Evolutionary conservation across 92 coral and sea anemone species (phyloP), one percentile per base, ranked within the genome.

Genomic region (Blastomussa wellsi): DNA sequence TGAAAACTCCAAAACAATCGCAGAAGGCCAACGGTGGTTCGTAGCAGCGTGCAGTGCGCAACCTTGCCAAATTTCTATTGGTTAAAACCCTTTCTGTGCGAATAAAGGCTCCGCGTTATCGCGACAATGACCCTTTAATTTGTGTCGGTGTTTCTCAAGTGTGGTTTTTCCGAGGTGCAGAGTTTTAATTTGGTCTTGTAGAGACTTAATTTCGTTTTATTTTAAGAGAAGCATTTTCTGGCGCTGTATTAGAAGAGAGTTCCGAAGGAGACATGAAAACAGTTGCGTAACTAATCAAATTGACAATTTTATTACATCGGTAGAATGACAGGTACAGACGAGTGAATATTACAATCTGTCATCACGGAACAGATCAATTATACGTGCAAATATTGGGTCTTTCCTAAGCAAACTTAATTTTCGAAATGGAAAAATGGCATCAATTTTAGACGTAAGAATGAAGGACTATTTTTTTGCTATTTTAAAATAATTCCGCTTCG

Each of bases 301-400:
- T 19, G 11, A 26, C 48, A 17, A 29, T 41, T 39, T 60, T 64
- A 79, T 33, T 77, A 22, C 68, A 53, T 53, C 22, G 5, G 44
- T 49, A 12, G 51, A 79, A 32, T 79, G 82, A 79, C 82, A 79
- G 72, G 37, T 59, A n/a, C 20, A 59, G 82, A 79, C 70, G 51
- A 38, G 37, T 9, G 1, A 11, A 60, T 79, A 60, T 26, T 59
- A 39, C 52, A 39, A 78, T 52, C 35, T 38, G 73, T 62, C 82
- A 64, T 28, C 26, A 62, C 28, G 72, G 31, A 26, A 59, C 38
- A 39, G 15, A 79, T 60, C 72, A 64, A 79, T 79, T 60, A 37
- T 20, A 79, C 22, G 38, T 59, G 20, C 72, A 59, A 79, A 62
- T 60, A 60, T 26, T 79, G 82, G 38, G 26, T 48, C 11, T 28